phyloP scores from a whole-genome alignment of 2,113 vertebrate genomes.

The Grammomys dolichurus region DNA sequence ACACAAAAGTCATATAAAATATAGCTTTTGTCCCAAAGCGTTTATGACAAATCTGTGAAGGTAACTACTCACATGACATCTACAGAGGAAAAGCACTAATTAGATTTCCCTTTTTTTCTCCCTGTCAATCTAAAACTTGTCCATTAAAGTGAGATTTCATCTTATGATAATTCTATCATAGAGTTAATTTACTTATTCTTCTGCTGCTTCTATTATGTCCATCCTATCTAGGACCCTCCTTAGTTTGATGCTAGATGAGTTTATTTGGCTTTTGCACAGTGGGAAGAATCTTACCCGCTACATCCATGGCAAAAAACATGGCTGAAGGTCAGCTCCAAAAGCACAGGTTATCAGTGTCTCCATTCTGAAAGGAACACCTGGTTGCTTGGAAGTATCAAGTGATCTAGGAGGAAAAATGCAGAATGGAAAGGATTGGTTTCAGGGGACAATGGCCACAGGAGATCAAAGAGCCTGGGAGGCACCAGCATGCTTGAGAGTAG shows the following conservation, averaged over 20 bases:
- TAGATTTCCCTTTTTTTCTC: not conserved
- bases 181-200: conserved; percentile 28
- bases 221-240: not conserved
- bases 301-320: not conserved
- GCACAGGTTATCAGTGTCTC: conserved; percentile 72
- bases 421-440: conserved; percentile 76
- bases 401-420: conserved; percentile 62
- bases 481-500: conserved; percentile 68
- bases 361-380: conserved; percentile 81
- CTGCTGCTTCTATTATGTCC: not conserved
- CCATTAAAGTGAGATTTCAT: not conserved
- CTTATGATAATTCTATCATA: conserved; percentile 26
- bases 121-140: not conserved
- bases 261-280: not conserved
- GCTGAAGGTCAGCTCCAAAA: conserved; percentile 34
- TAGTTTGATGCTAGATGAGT: not conserved
- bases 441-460: conserved; percentile 71
- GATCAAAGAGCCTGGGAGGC: conserved; percentile 75
- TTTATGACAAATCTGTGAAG: not conserved
- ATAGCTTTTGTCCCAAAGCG: not conserved
- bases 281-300: not conserved
- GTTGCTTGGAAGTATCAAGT: conserved; percentile 72
- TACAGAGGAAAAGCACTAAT: not conserved
- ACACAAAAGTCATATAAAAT: not conserved
- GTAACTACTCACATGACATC: not conserved